Base-by-base conservation (phyloP, 1,140 invertebrate genomes). In the Holcopasites calliopsidis region DNA sequence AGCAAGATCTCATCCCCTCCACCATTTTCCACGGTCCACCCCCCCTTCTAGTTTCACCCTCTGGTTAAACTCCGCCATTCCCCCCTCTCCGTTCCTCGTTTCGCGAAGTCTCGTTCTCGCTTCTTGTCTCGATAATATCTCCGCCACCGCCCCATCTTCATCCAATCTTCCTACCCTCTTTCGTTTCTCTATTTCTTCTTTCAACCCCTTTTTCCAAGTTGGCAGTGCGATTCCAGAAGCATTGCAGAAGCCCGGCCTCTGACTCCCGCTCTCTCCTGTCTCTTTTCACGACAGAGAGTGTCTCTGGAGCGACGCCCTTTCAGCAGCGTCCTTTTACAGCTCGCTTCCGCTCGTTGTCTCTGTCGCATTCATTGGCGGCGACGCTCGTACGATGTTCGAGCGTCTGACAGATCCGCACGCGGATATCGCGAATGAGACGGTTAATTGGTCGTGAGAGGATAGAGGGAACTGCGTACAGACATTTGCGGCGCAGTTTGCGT, bases 1-100 rank as follows among this genome's bases (percentile, higher is more conserved):
- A 86, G 84, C 81, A 84, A 82, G 77, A 88, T 88, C 86, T 87
- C 70, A 83, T 85, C 66, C 77, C 54, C 71, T 68, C 52, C 57
- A n/a, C 18, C 54, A n/a, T 35, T 35, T 74, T 21, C 49, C 33
- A 13, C 16, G 35, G 4, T 42, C 16, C 16, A 21, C 21, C 38
- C 10, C 57, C 10, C 18, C 23, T 3, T 38, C 33, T n/a, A n/a
- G 16, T 33, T 61, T 44, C 16, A 10, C 16, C 6, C 31, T 42
- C 23, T 55, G 42, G 60, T 47, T 64, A 64, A 31, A 49, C 42
- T 50, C 58, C 44, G 26, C 61, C 57, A 3, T 3, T 57, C 28
- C 10, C n/a, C 40, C 28, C 16, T 8, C 18, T 38, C 57, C 10
- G 13, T 38, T 3, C 21, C 3, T 16, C 57, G 3, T 21, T 16